Evolutionary conservation across 2,797 vertebrate genomes (phyloP).

Genomic region (Amazona ochrocephala): DNA sequence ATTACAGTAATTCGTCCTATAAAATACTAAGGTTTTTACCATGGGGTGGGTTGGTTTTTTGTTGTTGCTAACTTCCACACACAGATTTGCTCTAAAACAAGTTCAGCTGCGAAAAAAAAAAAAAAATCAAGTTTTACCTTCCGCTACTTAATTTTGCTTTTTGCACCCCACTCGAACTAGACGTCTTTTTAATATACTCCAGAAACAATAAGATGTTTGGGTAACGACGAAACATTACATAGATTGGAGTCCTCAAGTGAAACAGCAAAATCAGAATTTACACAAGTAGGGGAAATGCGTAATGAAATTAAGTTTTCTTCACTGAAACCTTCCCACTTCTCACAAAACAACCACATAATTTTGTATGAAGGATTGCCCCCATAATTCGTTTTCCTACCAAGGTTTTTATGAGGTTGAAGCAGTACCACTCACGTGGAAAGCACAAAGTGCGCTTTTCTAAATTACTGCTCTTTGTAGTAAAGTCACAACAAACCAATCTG

Average conservation of each 20-base stretch:
- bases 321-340: not conserved
- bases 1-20: not conserved
- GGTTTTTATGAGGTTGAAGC: not conserved
- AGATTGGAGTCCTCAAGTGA: not conserved
- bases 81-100: not conserved
- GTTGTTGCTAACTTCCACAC: not conserved
- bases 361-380: not conserved
- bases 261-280: not conserved
- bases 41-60: accelerated
- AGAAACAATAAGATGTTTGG: not conserved
- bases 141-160: not conserved
- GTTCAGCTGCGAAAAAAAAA: not conserved
- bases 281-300: accelerated
- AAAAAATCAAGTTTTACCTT: not conserved
- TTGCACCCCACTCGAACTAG: not conserved
- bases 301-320: not conserved
- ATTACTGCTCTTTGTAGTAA: not conserved
- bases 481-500: not conserved
- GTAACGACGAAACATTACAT: not conserved
- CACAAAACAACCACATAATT: not conserved
- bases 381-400: not conserved
- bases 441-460: accelerated
- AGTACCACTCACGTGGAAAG: not conserved
- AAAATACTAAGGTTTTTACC: not conserved
- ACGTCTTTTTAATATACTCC: not conserved